Evolutionary conservation across 2,797 vertebrate genomes (phyloP), one percentile per base, ranked within the genome.

Genomic region (Melanotaenia boesemani): DNA sequence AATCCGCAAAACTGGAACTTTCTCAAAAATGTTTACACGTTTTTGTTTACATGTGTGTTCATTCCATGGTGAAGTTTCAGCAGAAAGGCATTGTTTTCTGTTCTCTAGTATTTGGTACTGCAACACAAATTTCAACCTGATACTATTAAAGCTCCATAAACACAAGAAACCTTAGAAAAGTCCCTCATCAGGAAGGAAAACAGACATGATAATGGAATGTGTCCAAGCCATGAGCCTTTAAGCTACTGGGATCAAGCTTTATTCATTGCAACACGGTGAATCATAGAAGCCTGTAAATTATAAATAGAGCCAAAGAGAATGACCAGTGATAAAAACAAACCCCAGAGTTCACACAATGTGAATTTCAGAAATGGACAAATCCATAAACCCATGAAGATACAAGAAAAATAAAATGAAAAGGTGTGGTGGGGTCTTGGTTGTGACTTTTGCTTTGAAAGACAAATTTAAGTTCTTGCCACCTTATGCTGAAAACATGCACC

Each of bases 71-170:
- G 12, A 41, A 41, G 13, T 41, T 52, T 24, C 26, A 16, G 15
- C 12, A 55, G 54, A 26, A 15, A 55, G 13, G 6, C 26, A 16
- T 57, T 66, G 28, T 67, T 81, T 63, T 15, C 36, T 78, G 52
- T 67, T 64, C 36, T 69, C 54, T 67, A 3, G 30, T 36, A 57
- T 69, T 67, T 48, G 68, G 63, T 56, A 80, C 54, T 50, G 22
- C 55, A 66, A 77, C 63, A 52, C 68, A 34, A 69, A 57, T 54
- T 32, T 54, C 57, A 71, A 70, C 63, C 11, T 32, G 16, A 80
- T 48, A 59, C 24, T 22, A 44, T 57, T 74, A 87, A 86, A 76
- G 50, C 70, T 80, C 62, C 69, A 71, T 62, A 80, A 87, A 90
- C 76, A 86, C 58, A 15, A 34, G 24, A 61, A 36, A 73, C 46